phyloP scores from a whole-genome alignment of 2,113 vertebrate genomes.

The Hydrolagus affinis region DNA sequence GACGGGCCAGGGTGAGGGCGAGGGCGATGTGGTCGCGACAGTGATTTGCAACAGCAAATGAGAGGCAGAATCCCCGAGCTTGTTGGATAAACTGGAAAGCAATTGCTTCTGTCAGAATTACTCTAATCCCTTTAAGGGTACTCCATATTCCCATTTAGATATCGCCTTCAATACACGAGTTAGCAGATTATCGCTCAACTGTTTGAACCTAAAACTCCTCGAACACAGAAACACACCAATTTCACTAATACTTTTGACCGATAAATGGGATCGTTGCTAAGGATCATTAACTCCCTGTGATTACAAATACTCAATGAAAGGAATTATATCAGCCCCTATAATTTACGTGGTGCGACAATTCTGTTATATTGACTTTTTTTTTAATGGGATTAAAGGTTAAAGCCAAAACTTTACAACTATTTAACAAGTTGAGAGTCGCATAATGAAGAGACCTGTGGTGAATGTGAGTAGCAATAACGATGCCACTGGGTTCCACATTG shows the following conservation, averaged over 20 bases:
- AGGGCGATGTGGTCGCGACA: too few relatives aligned
- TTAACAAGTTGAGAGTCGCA: too few relatives aligned
- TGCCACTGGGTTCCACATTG: too few relatives aligned
- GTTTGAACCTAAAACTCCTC: not conserved
- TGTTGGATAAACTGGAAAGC: not conserved
- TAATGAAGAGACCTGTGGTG: not conserved
- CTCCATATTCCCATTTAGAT: not conserved
- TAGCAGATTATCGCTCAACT: not conserved
- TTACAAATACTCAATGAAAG: not conserved
- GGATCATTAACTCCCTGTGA: not conserved
- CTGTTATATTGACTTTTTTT: not conserved
- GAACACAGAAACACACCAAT: not conserved
- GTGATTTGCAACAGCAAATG: too few relatives aligned
- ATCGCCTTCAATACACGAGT: not conserved
- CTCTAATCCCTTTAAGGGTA: not conserved
- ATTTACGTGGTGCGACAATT: not conserved
- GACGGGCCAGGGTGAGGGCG: too few relatives aligned
- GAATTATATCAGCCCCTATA: not conserved
- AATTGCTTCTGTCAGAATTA: not conserved
- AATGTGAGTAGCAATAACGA: not conserved
- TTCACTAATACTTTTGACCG: too few relatives aligned
- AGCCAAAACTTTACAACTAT: not conserved
- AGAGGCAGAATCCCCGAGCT: not conserved
- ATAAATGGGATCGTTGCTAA: too few relatives aligned
- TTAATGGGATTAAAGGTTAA: not conserved